Percentiles rank a stretch among this genome's conserved stretches.
Evolutionary conservation across 2,113 vertebrate species (phyloP).

Genomic region (Naja naja): DNA sequence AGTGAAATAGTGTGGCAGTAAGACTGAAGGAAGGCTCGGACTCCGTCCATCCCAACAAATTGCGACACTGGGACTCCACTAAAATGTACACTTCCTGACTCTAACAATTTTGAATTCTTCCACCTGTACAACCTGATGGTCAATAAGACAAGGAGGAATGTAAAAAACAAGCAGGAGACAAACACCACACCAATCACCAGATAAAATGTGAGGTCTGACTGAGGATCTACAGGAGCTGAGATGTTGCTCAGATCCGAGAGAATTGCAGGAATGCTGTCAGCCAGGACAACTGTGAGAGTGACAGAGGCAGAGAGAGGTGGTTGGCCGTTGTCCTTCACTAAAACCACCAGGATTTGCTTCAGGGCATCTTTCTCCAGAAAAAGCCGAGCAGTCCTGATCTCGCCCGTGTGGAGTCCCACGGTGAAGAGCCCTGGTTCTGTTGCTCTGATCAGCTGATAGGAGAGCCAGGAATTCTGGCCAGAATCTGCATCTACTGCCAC

Average conservation of each 20-base stretch:
- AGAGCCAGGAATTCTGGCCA: no score
- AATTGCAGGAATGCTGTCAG: conserved; percentile 39
- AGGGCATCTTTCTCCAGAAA: conserved; percentile 30
- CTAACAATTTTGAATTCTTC: background rate
- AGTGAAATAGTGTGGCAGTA: conserved; percentile 41
- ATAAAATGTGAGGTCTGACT: background rate
- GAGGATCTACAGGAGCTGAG: background rate
- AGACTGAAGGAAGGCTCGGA: conserved; percentile 21
- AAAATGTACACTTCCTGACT: background rate
- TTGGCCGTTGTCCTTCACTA: conserved; percentile 55
- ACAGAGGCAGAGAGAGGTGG: background rate
- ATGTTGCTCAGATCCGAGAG: background rate
- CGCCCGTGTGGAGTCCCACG: no score
- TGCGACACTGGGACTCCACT: background rate
- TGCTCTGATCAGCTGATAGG: no score
- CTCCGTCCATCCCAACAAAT: conserved; percentile 29
- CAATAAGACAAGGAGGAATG: background rate
- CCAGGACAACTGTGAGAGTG: conserved; percentile 40
- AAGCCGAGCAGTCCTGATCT: no score
- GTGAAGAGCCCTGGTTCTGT: no score
- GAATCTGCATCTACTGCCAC: no score
- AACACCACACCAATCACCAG: background rate
- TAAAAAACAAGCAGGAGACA: conserved; percentile 17
- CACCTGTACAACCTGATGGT: background rate
- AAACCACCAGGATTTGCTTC: conserved; percentile 49